A percentile compares a stretch with the other conserved stretches of the same genome.
These are phyloP conservation scores for Typhlichthys eigenmanni DNA, from an alignment of 2,797 vertebrate species.

Conservation along the genomic window DNA sequence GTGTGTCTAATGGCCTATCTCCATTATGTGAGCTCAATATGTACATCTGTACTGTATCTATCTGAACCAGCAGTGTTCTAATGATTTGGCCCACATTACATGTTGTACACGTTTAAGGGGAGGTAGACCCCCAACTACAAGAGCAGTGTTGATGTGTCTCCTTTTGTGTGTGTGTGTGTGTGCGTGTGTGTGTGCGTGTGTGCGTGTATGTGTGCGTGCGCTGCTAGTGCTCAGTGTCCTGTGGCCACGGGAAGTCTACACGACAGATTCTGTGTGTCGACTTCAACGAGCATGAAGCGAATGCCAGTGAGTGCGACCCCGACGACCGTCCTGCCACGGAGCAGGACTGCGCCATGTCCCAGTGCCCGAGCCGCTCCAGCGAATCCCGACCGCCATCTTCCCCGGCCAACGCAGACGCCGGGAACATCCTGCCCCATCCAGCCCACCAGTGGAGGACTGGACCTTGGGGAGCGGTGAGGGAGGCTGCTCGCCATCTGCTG, in stretches of 20 bases:
- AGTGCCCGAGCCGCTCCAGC: conserved; percentile 84
- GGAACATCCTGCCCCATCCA: conserved; percentile 73
- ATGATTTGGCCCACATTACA: no score
- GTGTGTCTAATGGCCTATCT: no score
- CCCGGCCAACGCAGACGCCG: conserved; percentile 65
- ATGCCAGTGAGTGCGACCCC: conserved; percentile 86
- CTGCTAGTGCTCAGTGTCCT: conserved; percentile 91
- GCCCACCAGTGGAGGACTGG: conserved; percentile 95
- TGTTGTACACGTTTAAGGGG: no score
- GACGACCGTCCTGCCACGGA: conserved; percentile 87
- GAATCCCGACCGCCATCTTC: conserved; percentile 73
- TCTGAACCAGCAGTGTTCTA: no score
- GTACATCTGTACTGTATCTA: no score
- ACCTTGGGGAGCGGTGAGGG: conserved; percentile 96
- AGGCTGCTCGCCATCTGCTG: no score
- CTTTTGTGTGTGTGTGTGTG: conserved; percentile 17
- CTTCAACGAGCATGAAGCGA: conserved; percentile 89
- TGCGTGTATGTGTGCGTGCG: conserved; percentile 17
- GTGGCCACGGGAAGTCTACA: conserved; percentile 91
- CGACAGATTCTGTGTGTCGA: conserved; percentile 91
- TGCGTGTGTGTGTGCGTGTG: conserved; percentile 13
- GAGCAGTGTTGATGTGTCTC: no score
- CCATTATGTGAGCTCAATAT: no score
- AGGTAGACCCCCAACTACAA: no score
- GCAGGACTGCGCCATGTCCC: conserved; percentile 93